These are phyloP conservation scores for Tetranychus urticae DNA, from an alignment of 1,140 invertebrate genomes.

Conservation along the genomic window DNA sequence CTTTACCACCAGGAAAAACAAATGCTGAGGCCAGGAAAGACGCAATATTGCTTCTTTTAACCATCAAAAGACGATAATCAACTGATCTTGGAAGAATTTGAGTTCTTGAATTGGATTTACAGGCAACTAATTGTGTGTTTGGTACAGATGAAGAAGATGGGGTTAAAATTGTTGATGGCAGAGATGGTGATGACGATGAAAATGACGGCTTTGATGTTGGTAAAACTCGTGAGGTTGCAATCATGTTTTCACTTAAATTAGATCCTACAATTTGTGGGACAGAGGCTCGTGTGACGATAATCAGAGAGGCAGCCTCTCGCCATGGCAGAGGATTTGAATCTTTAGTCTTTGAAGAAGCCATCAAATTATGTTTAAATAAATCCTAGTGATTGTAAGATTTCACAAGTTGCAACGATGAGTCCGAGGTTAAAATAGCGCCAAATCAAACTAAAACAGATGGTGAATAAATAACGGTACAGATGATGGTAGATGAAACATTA, in stretches of 20 bases:
- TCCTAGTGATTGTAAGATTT: too few relatives aligned
- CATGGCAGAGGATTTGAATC: neutral
- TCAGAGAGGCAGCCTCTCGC: neutral
- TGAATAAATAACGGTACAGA: too few relatives aligned
- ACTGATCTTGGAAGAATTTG: neutral
- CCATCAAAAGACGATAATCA: conserved; percentile 30
- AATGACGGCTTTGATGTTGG: neutral
- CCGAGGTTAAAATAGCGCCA: too few relatives aligned
- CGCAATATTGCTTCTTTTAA: conserved; percentile 35
- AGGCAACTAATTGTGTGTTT: neutral
- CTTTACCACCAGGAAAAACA: conserved; percentile 55
- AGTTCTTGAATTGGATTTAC: neutral
- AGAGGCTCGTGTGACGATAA: neutral
- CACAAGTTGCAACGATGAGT: too few relatives aligned
- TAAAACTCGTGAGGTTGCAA: neutral
- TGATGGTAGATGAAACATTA: too few relatives aligned
- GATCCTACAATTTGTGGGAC: neutral
- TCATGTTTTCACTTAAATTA: neutral
- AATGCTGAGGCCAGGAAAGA: conserved; percentile 41
- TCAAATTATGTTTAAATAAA: too few relatives aligned
- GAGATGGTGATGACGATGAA: neutral
- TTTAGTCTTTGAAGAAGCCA: too few relatives aligned
- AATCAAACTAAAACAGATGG: too few relatives aligned
- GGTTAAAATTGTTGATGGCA: neutral
- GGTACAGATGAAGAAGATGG: neutral